A percentile compares a stretch with the other conserved stretches of the same genome.
These are phyloP conservation scores for Eupeodes corollae DNA, from an alignment of 1,140 invertebrate species.

Conservation along the genomic window DNA sequence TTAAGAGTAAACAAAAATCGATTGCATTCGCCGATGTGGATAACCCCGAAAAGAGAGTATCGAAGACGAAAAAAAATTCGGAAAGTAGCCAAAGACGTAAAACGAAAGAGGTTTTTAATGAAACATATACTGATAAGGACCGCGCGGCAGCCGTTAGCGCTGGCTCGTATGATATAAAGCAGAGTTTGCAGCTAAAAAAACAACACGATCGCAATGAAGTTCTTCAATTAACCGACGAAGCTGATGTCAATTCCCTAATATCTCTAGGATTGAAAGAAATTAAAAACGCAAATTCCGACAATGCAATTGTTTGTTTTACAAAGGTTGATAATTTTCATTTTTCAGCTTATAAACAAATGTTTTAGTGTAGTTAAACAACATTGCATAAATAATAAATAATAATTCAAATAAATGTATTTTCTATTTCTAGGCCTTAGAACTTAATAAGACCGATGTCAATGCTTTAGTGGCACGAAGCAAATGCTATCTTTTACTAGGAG, in stretches of 20 bases:
- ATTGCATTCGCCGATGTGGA: conserved; percentile 21
- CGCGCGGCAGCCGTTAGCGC: conserved; percentile 77
- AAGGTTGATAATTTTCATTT: conserved; percentile 48
- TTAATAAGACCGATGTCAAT: conserved; percentile 72
- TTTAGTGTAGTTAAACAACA: too few relatives aligned
- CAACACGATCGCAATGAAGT: conserved; percentile 62
- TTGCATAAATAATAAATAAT: too few relatives aligned
- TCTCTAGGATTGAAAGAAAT: conserved; percentile 64
- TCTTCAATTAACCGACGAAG: conserved; percentile 64
- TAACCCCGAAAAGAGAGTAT: conserved; percentile 25
- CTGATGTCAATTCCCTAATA: conserved; percentile 60
- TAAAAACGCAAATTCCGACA: conserved; percentile 53
- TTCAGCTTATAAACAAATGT: too few relatives aligned
- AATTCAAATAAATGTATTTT: too few relatives aligned
- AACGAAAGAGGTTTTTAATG: conserved; percentile 51
- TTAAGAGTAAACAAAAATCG: conserved; percentile 12
- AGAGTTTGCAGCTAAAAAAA: conserved; percentile 66
- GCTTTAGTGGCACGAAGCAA: conserved; percentile 79
- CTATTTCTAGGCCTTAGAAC: conserved; percentile 65
- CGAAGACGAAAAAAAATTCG: conserved; percentile 25
- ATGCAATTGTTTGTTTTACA: conserved; percentile 62
- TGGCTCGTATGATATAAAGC: conserved; percentile 61
- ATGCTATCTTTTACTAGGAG: conserved; percentile 78
- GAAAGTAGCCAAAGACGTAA: conserved; percentile 44
- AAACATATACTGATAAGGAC: conserved; percentile 82